Base-by-base conservation (phyloP, 2,113 vertebrate genomes). In the Xenotilapia leptura region DNA sequence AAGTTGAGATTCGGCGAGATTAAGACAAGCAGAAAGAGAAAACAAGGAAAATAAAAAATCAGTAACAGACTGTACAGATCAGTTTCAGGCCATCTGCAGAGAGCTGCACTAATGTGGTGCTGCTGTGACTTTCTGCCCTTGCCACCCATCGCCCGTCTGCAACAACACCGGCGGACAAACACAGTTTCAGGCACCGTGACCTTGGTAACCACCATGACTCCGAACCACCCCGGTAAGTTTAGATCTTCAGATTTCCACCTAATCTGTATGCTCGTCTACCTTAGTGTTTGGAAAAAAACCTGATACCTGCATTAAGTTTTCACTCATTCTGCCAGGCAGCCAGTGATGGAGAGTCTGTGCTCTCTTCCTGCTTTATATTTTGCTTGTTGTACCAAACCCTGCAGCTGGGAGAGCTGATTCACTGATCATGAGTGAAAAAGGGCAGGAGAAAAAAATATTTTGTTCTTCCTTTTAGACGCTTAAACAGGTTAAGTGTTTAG, bases 71-170 rank as follows among this genome's bases (percentile, higher is more conserved):
- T 58, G 53, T 65, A 85, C 73, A 54, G 80, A 88, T 93, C 80
- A 19, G 58, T 93, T 93, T 88, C 86, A 80, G 88, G 89, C 68
- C 54, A 80, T 88, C 13, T 83, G 68, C 42, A 49, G 21, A 82
- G 65, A n/a, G 7, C 28, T 79, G 80, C 4, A 5, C 79, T 83
- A 83, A 92, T 70, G 82, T 89, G 89, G 87, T 47, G 70, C 58
- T 49, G 38, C 84, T 90, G 87, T 91, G 90, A 93, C 88, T 84
- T 17, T 15, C 28, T 90, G 94, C 84, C 93, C 92, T 94, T 92
- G 92, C 89, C 89, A 86, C 88, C 88, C 79, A 51, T 82, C 9
- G 79, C 65, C 86, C 38, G 45, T 89, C 80, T 73, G 38, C 88
- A 38, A 84, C 58, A 56, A 80, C 84, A 40, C 84, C 73, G 83